Evolutionary conservation across 2,888 invertebrate species (phyloP), one percentile per base, ranked within the genome.

Genomic region (Dione juno): DNA sequence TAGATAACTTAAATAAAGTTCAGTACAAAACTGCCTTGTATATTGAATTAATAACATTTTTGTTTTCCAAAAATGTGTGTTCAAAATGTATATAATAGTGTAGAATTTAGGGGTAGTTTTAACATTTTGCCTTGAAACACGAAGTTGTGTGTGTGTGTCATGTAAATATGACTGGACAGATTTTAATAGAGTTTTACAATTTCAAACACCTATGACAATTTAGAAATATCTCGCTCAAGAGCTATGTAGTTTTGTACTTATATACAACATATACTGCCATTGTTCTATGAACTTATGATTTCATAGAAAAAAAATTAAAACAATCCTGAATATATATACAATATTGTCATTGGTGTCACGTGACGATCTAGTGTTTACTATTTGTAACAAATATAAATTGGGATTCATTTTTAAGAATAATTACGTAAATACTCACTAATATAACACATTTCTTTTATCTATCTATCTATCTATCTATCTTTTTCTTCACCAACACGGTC

Each of bases 51-150:
- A 78, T 75, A 10, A 79, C 77, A 79, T 73, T 79, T 80, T 77
- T 81, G 76, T 80, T 80, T 74, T 71, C 70, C 48, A 77, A 75
- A 67, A 71, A 72, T 71, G 82, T 80, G 85, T 85, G 85, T 87
- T 86, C 85, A 85, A 81, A 82, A 76, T 85, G 83, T 86, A 84
- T 75, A 83, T 86, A n/a, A n/a, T n/a, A 84, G 64, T 45, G 64
- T 70, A 59, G 59, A 43, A 14, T 28, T 9, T 43, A 61, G 28
- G 8, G 0, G n/a, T 61, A 45, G 0, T 16, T 35, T 7, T 43
- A 61, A 43, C 11, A 35, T 28, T 35, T 45, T 61, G 61, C 61
- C 61, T 61, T 61, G n/a, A 28, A 61, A 61, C 28, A 13, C 43
- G n/a, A 43, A 61, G 11, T 43, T 43, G n/a, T 11, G n/a, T 43